phyloP scores from a whole-genome alignment of 2,797 vertebrate species.

The Taenioides sp. region DNA sequence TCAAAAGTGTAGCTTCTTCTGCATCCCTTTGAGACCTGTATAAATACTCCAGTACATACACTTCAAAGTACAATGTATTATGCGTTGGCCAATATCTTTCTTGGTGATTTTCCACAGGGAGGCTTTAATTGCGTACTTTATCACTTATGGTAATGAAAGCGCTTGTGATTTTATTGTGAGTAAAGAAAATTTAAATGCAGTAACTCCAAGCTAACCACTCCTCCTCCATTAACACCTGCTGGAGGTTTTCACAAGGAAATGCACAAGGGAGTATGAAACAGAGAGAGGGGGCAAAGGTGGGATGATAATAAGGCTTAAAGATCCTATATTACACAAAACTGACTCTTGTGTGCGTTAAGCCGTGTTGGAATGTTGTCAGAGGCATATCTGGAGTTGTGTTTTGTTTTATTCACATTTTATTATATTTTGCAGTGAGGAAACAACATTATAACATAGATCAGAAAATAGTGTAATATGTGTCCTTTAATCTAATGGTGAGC shows the following conservation, averaged over 20 bases:
- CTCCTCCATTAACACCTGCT: conserved; percentile 24
- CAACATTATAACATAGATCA: no score
- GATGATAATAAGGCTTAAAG: neutral
- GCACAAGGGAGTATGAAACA: neutral
- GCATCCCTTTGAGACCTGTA: conserved; percentile 26
- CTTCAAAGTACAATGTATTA: conserved; percentile 10
- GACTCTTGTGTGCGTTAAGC: no score
- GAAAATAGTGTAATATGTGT: no score
- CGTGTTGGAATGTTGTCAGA: no score
- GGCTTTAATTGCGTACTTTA: conserved; percentile 31
- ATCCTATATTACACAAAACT: no score
- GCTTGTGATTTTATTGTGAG: conserved; percentile 27
- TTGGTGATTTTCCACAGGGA: conserved; percentile 6
- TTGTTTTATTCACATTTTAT: no score
- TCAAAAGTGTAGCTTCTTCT: conserved; percentile 22
- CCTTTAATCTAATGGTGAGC: no score
- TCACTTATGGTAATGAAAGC: conserved; percentile 29
- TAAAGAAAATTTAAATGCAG: conserved; percentile 28
- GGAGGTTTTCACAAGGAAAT: conserved; percentile 17
- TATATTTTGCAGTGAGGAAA: no score
- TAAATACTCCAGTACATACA: conserved; percentile 17
- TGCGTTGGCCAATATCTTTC: conserved; percentile 2
- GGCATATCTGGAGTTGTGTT: no score
- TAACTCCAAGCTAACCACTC: neutral
- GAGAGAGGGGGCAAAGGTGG: neutral